Conservation (phyloP, 2,113 vertebrate genomes). For the Isichthys henryi region DNA sequence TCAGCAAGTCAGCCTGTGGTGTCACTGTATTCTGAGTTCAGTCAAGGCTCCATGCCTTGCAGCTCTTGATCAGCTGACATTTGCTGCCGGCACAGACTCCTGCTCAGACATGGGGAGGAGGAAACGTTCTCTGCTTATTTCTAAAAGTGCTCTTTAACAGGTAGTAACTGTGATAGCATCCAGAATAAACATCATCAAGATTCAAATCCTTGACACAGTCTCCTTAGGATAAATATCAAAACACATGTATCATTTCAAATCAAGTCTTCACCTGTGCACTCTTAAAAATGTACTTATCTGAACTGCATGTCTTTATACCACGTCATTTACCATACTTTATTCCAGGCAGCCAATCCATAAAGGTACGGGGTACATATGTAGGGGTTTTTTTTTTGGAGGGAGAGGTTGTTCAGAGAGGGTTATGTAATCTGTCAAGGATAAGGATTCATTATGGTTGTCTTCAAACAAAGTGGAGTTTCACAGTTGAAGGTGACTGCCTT, state of each 20-base stretch:
- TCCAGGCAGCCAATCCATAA: not conserved
- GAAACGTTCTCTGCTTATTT: not conserved
- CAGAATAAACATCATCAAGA: not conserved
- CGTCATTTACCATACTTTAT: not conserved
- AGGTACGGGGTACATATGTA: not conserved
- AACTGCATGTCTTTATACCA: not conserved
- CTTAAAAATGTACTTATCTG: not conserved
- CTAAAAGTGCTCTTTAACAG: not conserved
- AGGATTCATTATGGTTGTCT: not conserved
- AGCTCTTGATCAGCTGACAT: not conserved
- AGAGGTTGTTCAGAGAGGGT: not conserved
- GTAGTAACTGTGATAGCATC: not conserved
- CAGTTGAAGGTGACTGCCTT: not conserved
- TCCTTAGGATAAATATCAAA: not conserved
- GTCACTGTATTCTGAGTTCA: not conserved
- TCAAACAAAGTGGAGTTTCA: not conserved
- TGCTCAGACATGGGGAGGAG: not conserved
- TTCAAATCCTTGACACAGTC: not conserved
- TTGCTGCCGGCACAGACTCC: not conserved
- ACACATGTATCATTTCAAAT: not conserved
- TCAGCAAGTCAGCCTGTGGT: not conserved
- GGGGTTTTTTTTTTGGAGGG: not conserved
- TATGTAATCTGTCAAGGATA: not conserved
- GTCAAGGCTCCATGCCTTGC: not conserved
- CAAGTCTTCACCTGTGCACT: not conserved